phyloP scores from a whole-genome alignment of 2,888 invertebrate genomes.

The Caenorhabditis doughertyi region DNA sequence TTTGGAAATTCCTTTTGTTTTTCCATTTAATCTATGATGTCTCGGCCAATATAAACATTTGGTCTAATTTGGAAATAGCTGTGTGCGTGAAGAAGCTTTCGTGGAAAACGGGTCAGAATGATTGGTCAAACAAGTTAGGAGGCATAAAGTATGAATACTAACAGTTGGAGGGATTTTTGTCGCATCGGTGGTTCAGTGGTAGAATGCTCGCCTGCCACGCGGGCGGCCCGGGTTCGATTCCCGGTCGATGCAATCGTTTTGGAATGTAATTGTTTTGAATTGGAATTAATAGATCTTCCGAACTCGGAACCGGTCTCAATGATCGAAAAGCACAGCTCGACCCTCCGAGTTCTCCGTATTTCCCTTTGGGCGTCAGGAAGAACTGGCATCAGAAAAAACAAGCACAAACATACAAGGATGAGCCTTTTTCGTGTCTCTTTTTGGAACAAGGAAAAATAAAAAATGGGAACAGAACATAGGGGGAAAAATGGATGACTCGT shows the following conservation, averaged over 20 bases:
- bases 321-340: slow-evolving; percentile 42
- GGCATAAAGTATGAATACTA: too few species aligned
- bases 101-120: neutral
- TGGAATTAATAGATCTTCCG: neutral
- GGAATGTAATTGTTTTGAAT: too few species aligned
- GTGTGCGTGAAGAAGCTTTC: neutral
- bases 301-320: slow-evolving; percentile 29
- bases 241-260: slow-evolving; percentile 73
- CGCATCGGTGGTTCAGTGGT: slow-evolving; percentile 78
- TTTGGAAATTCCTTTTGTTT: slow-evolving; percentile 5
- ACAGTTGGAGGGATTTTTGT: too few species aligned
- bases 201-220: slow-evolving; percentile 79
- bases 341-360: slow-evolving; percentile 5
- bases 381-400: slow-evolving; percentile 15
- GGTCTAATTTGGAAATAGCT: neutral
- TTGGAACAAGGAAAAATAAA: slow-evolving; percentile 19
- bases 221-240: slow-evolving; percentile 79
- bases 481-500: slow-evolving; percentile 48
- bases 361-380: slow-evolving; percentile 14
- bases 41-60: neutral
- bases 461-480: slow-evolving; percentile 25
- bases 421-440: slow-evolving; percentile 30
- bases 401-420: slow-evolving; percentile 49
- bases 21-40: slow-evolving; percentile 19
- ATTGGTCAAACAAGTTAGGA: neutral